Base-by-base conservation (phyloP, 1,140 invertebrate species). In the Probaryconus sp. region DNA sequence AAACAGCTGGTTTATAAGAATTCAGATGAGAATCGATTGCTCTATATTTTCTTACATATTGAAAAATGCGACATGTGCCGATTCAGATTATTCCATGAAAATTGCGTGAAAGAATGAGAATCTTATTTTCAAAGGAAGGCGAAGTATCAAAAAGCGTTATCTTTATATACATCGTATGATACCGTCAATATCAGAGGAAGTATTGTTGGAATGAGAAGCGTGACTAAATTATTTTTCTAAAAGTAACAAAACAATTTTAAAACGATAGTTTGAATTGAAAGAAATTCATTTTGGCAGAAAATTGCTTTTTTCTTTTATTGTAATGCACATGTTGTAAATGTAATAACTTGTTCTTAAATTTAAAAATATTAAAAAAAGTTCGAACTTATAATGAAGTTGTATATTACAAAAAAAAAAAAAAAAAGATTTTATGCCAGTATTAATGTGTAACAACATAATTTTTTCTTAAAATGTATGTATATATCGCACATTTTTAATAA, bases 221-320 rank as follows among this genome's bases (percentile, higher is more conserved):
- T 38, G 38, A 65, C 18, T n/a, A 47, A 53, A 47, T 48, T 68
- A 68, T 68, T 68, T 68, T 68, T 68, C 35, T 68, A 68, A 50
- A 65, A 45, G 33, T 2, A 30, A 61, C 24, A 60, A 61, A 60
- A 60, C 18, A 20, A 45, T 60, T 10, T 47, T n/a, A n/a, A n/a
- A 48, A 30, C 7, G 43, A 13, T 31, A 61, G 43, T 24, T 61
- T 61, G 43, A 24, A 65, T 60, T 45, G 16, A 45, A 20, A 45
- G 9, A 13, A 17, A 33, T n/a, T 42, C 40, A 38, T 40, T 63
- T 63, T 43, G 37, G 26, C 58, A 42, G 38, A 42, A 30, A 18
- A 42, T 21, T 5, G 20, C 47, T 55, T 7, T 47, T 60, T 47
- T 28, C 45, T 35, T 58, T 58, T 16, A 24, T 42, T 45, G 33